phyloP scores from a whole-genome alignment of 2,797 vertebrate species.

The Pantherophis vulpinus region DNA sequence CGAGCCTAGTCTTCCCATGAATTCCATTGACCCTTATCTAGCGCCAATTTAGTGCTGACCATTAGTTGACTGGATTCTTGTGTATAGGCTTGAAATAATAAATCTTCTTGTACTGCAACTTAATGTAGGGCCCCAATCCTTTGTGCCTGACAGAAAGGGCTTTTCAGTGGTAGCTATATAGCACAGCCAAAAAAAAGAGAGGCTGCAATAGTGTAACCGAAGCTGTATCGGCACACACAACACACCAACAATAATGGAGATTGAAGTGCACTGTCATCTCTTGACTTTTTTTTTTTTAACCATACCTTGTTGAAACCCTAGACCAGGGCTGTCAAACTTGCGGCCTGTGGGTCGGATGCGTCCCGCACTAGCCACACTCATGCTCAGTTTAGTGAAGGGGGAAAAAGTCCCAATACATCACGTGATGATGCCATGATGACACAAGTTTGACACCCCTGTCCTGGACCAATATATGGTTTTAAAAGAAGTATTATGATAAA shows the following conservation, averaged over 20 bases:
- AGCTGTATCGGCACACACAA: background rate
- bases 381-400: too few species aligned
- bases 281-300: background rate
- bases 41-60: background rate
- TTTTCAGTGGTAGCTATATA: background rate
- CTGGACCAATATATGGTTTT: background rate
- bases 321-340: background rate
- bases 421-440: too few species aligned
- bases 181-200: background rate
- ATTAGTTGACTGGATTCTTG: background rate
- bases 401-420: too few species aligned
- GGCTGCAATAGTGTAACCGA: background rate
- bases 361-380: too few species aligned
- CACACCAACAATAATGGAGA: background rate
- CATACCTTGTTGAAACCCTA: background rate
- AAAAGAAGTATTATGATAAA: background rate
- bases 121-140: background rate
- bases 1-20: background rate
- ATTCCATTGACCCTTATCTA: background rate
- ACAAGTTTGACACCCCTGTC: too few species aligned
- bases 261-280: background rate
- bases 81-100: background rate
- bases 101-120: background rate
- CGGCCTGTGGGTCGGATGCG: too few species aligned
- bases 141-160: background rate